Evolutionary conservation across 2,888 invertebrate species (phyloP), one percentile per base, ranked within the genome.

Genomic region (Drosophila nr. medialis): DNA sequence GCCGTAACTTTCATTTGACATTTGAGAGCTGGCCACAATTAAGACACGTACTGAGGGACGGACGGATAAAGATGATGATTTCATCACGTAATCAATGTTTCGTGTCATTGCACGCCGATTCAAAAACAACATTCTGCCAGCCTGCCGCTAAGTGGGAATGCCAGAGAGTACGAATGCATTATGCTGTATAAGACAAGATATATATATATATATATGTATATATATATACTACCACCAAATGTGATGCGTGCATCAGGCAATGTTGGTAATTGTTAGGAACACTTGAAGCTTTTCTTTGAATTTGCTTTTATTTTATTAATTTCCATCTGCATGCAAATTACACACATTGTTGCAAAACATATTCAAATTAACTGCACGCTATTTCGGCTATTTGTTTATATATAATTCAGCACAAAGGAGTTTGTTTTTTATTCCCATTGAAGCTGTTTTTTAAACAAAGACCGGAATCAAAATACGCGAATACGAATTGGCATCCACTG

Each of bases 1-100:
- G 56, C 53, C 50, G 71, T 62, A 74, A 83, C 74, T 82, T 85
- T 88, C 83, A 65, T 80, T 77, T 77, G 83, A 82, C 86, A 83
- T 83, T 64, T 69, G 70, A 55, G 58, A 51, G 61, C 81, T 58
- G 58, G 54, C 49, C 64, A 63, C 51, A 63, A 60, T 45, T 54
- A 55, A 64, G 58, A 49, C 42, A 55, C 59, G 24, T 42, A 61
- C 40, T 24, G 55, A 49, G 62, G 42, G 45, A 42, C 15, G 13
- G 21, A 49, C 49, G 13, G 32, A 34, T 7, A 24, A 34, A 38
- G 62, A 62, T 48, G 74, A 70, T 74, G 82, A 74, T 83, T 80
- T 72, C 72, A 81, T 72, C 78, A 72, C 64, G 86, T 76, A 89
- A 86, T 89, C 75, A 83, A 72, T 78, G 78, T 70, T 76, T 59